phyloP scores from a whole-genome alignment of 2,113 vertebrate species.

The Himantopus leucocephalus region DNA sequence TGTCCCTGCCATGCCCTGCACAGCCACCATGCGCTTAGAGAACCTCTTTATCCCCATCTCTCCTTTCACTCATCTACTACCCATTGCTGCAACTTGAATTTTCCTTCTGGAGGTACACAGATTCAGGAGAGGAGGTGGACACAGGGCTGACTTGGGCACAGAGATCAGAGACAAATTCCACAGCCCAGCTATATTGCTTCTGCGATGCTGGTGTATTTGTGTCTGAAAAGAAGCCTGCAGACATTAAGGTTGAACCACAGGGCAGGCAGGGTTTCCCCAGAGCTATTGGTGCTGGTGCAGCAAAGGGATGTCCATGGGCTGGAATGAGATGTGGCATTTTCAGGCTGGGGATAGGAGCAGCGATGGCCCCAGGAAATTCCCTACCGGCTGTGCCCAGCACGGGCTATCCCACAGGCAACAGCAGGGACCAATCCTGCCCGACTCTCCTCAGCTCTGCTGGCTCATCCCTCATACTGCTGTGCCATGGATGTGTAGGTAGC shows the following conservation, averaged over 20 bases:
- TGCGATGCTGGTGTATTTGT: rapidly evolving
- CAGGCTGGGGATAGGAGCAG: not conserved
- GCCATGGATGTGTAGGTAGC: not conserved
- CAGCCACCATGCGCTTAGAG: not conserved
- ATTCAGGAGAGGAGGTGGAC: not conserved
- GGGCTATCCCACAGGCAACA: not conserved
- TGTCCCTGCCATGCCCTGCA: not conserved
- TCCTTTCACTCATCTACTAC: not conserved
- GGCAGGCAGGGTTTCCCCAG: not conserved
- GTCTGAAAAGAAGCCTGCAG: not conserved
- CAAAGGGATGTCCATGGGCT: not conserved
- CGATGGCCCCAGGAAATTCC: rapidly evolving
- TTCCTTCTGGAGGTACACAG: not conserved
- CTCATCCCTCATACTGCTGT: not conserved
- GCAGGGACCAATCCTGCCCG: not conserved
- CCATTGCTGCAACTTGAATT: not conserved
- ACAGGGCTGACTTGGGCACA: not conserved
- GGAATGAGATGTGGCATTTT: not conserved
- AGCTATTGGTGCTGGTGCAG: not conserved
- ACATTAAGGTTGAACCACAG: not conserved
- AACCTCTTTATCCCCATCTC: not conserved
- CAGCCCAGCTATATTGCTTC: not conserved
- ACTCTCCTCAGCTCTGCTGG: not conserved
- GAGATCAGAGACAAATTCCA: not conserved
- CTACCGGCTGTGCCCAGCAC: not conserved